Percentiles rank a stretch among this genome's conserved stretches.
Conservation (phyloP, 1,140 invertebrate species). For the Listronotus bonariensis region DNA sequence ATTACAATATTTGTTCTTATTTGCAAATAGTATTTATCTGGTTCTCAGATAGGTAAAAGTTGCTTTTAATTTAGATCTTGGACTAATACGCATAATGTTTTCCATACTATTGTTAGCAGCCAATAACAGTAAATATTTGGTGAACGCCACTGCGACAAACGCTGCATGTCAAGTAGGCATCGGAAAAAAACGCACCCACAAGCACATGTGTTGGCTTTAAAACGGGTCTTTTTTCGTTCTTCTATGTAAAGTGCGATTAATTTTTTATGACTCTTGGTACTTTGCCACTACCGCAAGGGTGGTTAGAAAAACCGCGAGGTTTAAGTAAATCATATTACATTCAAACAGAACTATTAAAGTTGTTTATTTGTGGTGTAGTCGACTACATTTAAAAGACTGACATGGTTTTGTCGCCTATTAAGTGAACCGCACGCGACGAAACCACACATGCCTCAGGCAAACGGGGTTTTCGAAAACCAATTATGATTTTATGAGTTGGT, state of each 20-base stretch:
- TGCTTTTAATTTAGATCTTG: no score
- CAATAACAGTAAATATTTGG: no score
- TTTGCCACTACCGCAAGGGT: slow-evolving; percentile 17
- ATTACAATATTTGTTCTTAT: no score
- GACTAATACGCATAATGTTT: no score
- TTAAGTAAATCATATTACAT: slow-evolving; percentile 21
- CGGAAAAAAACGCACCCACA: slow-evolving; percentile 12
- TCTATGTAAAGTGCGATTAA: slow-evolving; percentile 20
- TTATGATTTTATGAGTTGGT: slow-evolving; percentile 26
- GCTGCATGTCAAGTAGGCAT: slow-evolving; percentile 3
- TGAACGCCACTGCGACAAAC: slow-evolving; percentile 7
- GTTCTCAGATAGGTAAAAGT: no score
- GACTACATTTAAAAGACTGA: slow-evolving; percentile 23
- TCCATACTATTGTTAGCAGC: no score
- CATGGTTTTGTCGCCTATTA: slow-evolving; percentile 28
- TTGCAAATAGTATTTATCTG: no score
- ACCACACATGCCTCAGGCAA: slow-evolving; percentile 26
- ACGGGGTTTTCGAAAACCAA: slow-evolving; percentile 12
- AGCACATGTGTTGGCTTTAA: slow-evolving; percentile 15
- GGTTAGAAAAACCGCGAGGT: slow-evolving; percentile 22
- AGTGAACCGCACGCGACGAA: slow-evolving; percentile 28
- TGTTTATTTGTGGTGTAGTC: slow-evolving; percentile 25
- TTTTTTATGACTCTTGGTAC: slow-evolving; percentile 28
- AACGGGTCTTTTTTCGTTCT: slow-evolving; percentile 10
- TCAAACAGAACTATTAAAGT: slow-evolving; percentile 20